phyloP scores from a whole-genome alignment of 2,797 vertebrate species.

The Crenichthys baileyi region DNA sequence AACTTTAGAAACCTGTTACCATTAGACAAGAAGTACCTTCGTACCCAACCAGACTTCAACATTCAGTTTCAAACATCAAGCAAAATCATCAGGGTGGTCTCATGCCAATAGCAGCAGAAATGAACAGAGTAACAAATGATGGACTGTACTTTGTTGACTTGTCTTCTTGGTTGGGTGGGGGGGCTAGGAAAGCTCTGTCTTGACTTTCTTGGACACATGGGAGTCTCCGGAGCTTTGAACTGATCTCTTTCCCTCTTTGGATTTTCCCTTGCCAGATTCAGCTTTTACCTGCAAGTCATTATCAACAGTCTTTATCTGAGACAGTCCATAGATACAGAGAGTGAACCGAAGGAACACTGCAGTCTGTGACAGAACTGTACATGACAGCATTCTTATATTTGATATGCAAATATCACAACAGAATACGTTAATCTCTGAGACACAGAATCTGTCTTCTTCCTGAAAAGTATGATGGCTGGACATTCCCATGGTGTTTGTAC shows the following conservation, averaged over 20 bases:
- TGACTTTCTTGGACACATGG: conserved; percentile 84
- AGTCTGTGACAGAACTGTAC: not conserved
- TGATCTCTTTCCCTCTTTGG: conserved; percentile 70
- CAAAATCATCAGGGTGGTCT: not conserved
- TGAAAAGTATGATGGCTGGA: too few species aligned
- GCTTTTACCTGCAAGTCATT: conserved; percentile 80
- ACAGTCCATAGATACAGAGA: conserved; percentile 8
- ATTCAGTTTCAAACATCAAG: conserved; percentile 1
- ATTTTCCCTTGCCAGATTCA: conserved; percentile 67
- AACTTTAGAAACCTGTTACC: not conserved
- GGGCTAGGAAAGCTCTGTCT: conserved; percentile 67
- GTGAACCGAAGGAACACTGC: conserved; percentile 1
- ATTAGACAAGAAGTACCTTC: not conserved
- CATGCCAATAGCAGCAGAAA: conserved; percentile 48
- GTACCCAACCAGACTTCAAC: not conserved
- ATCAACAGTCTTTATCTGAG: conserved; percentile 64
- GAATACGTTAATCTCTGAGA: too few species aligned
- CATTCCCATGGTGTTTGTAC: too few species aligned
- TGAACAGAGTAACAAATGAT: conserved; percentile 54
- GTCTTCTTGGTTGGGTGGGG: conserved; percentile 52
- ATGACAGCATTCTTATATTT: conserved; percentile 2
- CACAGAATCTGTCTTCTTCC: too few species aligned
- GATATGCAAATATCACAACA: too few species aligned
- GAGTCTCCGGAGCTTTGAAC: conserved; percentile 62
- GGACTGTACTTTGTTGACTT: conserved; percentile 77